phyloP scores from a whole-genome alignment of 2,797 vertebrate genomes.

The Spea hammondii region DNA sequence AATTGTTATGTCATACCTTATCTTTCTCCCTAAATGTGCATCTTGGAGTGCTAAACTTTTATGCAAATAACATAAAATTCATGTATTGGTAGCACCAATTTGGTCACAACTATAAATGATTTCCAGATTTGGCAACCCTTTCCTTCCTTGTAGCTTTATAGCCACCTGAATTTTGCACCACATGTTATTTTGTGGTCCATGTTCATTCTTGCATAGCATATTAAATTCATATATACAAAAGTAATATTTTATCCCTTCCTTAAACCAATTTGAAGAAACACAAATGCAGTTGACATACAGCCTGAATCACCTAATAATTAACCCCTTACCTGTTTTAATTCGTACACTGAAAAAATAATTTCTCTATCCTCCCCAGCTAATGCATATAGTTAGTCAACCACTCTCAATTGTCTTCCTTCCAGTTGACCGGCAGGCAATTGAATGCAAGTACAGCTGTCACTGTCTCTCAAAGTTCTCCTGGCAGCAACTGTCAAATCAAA shows the following conservation, averaged over 20 bases:
- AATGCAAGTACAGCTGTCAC: constrained; percentile 27
- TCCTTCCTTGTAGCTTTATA: no score
- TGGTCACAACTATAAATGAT: no score
- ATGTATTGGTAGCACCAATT: no score
- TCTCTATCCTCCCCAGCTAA: constrained; percentile 35
- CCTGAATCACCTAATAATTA: constrained; percentile 28
- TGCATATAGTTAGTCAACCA: constrained; percentile 46
- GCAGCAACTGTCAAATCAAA: constrained; percentile 19
- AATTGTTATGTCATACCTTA: no score
- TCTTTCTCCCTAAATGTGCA: no score
- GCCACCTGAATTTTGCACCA: no score
- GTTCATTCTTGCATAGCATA: no score
- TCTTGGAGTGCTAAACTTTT: no score
- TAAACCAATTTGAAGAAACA: neutral
- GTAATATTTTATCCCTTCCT: neutral
- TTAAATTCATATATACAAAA: no score
- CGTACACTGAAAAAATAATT: constrained; percentile 12
- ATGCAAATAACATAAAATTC: no score
- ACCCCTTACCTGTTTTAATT: constrained; percentile 32
- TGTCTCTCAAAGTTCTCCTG: constrained; percentile 29
- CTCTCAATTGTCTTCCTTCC: constrained; percentile 44
- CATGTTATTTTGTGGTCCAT: no score
- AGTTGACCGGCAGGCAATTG: constrained; percentile 38
- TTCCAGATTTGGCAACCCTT: no score
- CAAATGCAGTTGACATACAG: neutral